A percentile compares a stretch with the other conserved stretches of the same genome.
Conservation (phyloP, 64 coral and sea anemone species). For the Exaiptasia diaphana region DNA sequence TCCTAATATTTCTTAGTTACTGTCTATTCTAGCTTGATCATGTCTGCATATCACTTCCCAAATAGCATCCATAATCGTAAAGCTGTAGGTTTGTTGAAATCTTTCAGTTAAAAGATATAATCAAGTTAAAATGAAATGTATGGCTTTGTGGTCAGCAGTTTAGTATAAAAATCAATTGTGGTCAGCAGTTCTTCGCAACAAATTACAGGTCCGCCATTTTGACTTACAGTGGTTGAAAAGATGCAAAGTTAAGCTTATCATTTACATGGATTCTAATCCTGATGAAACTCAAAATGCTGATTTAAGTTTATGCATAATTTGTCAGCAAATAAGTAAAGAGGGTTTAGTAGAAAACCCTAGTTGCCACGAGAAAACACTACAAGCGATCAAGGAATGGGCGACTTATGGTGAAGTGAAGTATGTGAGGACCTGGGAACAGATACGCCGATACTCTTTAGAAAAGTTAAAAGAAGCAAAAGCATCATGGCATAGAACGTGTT, state of each 20-base stretch:
- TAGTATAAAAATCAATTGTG: neutral
- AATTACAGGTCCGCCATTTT: neutral
- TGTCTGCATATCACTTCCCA: neutral
- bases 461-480: neutral
- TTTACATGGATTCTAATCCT: neutral
- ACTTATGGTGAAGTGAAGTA: constrained; percentile 7
- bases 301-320: neutral
- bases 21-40: no score
- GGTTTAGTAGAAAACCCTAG: constrained; percentile 24
- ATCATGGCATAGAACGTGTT: constrained; percentile 40
- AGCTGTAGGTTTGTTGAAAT: neutral
- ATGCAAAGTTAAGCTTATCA: neutral
- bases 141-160: neutral
- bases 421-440: neutral
- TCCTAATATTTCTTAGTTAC: no score
- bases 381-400: constrained; percentile 9
- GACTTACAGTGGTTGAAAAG: neutral
- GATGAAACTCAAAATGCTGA: neutral
- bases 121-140: neutral
- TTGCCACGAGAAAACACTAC: neutral
- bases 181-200: constrained; percentile 16
- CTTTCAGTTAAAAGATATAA: neutral
- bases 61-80: neutral
- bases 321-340: neutral
- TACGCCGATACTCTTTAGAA: neutral